A percentile compares a stretch with the other conserved stretches of the same genome.
These are phyloP conservation scores for Elaeidobius kamerunicus DNA, from an alignment of 2,888 invertebrate species.

Conservation along the genomic window DNA sequence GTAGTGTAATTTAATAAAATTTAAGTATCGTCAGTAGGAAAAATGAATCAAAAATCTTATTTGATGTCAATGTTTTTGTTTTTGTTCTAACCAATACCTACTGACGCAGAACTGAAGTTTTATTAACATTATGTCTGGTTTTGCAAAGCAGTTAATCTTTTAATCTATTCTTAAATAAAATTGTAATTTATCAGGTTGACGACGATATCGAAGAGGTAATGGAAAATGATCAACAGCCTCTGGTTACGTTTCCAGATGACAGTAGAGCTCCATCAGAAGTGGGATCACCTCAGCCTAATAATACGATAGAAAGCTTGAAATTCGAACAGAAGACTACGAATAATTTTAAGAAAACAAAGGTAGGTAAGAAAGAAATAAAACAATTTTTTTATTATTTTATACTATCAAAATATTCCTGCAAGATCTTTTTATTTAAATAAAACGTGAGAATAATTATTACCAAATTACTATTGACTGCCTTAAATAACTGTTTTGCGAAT, in stretches of 20 bases:
- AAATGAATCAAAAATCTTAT: background rate
- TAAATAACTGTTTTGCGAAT: too few relatives aligned
- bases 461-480: too few relatives aligned
- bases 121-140: too few relatives aligned
- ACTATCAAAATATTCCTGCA: too few relatives aligned
- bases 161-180: too few relatives aligned
- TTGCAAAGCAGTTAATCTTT: too few relatives aligned
- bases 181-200: slow-evolving; percentile 50
- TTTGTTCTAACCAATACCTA: slow-evolving; percentile 2
- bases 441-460: too few relatives aligned
- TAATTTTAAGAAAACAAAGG: slow-evolving; percentile 72
- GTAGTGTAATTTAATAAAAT: too few relatives aligned
- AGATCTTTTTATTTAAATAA: too few relatives aligned
- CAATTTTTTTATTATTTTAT: too few relatives aligned
- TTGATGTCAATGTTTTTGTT: background rate
- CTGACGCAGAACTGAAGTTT: background rate
- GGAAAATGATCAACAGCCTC: slow-evolving; percentile 55
- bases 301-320: slow-evolving; percentile 65
- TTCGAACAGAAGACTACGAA: slow-evolving; percentile 82
- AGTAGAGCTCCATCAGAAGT: slow-evolving; percentile 62
- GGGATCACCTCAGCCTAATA: slow-evolving; percentile 38
- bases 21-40: background rate
- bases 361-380: too few relatives aligned
- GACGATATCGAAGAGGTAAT: slow-evolving; percentile 51
- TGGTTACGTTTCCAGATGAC: slow-evolving; percentile 81